Base-by-base conservation (phyloP, 2,113 vertebrate genomes). In the Oophaga pumilio region DNA sequence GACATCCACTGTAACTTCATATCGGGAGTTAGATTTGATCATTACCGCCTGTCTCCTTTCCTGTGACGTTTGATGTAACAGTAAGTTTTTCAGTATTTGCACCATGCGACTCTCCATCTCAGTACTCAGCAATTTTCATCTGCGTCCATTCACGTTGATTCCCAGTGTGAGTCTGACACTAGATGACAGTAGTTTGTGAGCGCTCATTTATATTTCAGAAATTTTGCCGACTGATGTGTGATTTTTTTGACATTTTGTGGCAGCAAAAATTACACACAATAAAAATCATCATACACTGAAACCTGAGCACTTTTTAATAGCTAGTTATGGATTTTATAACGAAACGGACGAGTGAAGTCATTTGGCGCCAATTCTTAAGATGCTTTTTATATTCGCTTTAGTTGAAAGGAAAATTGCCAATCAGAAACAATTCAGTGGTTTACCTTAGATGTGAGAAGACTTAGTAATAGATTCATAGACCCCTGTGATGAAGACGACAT, bases 101-200 rank as follows among this genome's bases (percentile, higher is more conserved):
- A 66, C 50, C 53, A 77, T 49, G 26, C 18, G 24, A 64, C 28
- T 17, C 10, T 8, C 59, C 62, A 69, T 80, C 52, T 77, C 49
- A 20, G 22, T 50, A 56, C 76, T 86, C 76, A 86, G 85, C 85
- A 86, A 80, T 86, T 86, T 68, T 53, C 74, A 80, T 66, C 59
- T 80, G 85, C n/a, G n/a, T 64, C 62, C 53, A 86, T 86, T 78
- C 85, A 57, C 24, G 9, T 7, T 18, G 76, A n/a, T 62, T 79
- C 76, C 50, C 60, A 69, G 50, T 86, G 33, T 86, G 43, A 64
- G 50, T 26, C 17, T 81, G 77, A 69, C 52, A 87, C 52, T 13
- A 59, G 28, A 53, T 81, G 85, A 81, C 85, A 73, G 26, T 73
- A 6, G 24, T 80, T 33, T 80, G 76, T n/a, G 62, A 81, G 64